Evolutionary conservation across 1,140 invertebrate genomes (phyloP).

Genomic region (Bombus soroeensis): DNA sequence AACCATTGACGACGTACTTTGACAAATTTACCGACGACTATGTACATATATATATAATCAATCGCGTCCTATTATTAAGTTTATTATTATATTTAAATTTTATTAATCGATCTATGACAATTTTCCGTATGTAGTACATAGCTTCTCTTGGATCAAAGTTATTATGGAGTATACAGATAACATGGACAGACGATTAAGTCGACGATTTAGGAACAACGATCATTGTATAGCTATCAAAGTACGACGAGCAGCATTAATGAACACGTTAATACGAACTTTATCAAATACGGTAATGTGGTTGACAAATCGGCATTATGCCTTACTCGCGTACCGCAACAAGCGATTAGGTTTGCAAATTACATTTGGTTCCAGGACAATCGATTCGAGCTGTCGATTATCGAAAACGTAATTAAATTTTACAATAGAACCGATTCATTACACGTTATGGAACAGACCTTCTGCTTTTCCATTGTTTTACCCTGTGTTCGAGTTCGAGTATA

Average conservation of each 20-base stretch:
- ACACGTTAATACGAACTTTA: conserved; percentile 65
- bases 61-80: no score
- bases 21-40: no score
- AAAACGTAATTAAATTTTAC: conserved; percentile 65
- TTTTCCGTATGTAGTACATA: no score
- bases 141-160: not conserved
- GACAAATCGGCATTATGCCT: conserved; percentile 65
- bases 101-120: no score
- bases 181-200: not conserved
- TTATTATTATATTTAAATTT: no score
- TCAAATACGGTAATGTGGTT: conserved; percentile 63
- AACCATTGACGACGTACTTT: no score
- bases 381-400: conserved; percentile 61
- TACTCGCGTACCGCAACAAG: conserved; percentile 59
- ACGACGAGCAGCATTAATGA: conserved; percentile 48
- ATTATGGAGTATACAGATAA: not conserved
- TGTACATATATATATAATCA: no score
- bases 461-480: conserved; percentile 4
- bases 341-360: conserved; percentile 70
- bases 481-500: not conserved
- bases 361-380: conserved; percentile 48
- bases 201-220: conserved; percentile 12
- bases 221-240: not conserved
- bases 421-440: conserved; percentile 54
- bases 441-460: not conserved